phyloP scores from a whole-genome alignment of 2,888 invertebrate genomes.

The Diarsia brunnea region DNA sequence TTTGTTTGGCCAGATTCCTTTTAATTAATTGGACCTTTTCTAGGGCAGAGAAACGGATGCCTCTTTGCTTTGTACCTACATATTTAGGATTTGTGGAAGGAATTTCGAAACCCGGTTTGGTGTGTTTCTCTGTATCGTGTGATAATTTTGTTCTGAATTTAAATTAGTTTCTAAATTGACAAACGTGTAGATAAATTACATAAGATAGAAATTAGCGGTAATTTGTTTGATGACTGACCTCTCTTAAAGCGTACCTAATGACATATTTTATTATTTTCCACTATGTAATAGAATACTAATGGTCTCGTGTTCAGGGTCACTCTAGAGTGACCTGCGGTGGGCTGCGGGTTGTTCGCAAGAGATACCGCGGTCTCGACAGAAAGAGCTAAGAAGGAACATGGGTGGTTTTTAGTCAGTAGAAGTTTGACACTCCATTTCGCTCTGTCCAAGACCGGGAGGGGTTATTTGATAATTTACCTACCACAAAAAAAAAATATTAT shows the following conservation, averaged over 20 bases:
- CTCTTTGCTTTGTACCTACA: slow-evolving; percentile 16
- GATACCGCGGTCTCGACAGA: too few species aligned
- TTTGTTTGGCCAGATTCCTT: slow-evolving; percentile 67
- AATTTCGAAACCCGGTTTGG: slow-evolving; percentile 50
- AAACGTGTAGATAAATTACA: slow-evolving; percentile 16
- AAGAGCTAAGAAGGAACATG: too few species aligned
- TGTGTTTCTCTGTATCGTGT: slow-evolving; percentile 40
- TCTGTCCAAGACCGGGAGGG: too few species aligned
- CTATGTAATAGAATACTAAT: slow-evolving; percentile 13
- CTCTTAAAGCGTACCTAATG: slow-evolving; percentile 4
- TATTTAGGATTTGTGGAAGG: slow-evolving; percentile 32
- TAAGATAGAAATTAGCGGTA: slow-evolving; percentile 10
- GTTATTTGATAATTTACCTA: too few species aligned
- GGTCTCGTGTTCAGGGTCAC: slow-evolving; percentile 23
- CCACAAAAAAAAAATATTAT: too few species aligned
- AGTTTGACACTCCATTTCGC: too few species aligned
- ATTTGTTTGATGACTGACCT: slow-evolving; percentile 42
- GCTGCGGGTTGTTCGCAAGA: too few species aligned
- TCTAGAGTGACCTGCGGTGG: too few species aligned
- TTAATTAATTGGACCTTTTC: slow-evolving; percentile 78
- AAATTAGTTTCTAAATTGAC: slow-evolving; percentile 29
- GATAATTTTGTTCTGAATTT: slow-evolving; percentile 37
- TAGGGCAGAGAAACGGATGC: slow-evolving; percentile 64
- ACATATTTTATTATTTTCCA: slow-evolving; percentile 31
- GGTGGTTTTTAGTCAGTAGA: too few species aligned